Conservation (phyloP, 2,888 invertebrate genomes). For the Aphelenchoides bicaudatus region DNA sequence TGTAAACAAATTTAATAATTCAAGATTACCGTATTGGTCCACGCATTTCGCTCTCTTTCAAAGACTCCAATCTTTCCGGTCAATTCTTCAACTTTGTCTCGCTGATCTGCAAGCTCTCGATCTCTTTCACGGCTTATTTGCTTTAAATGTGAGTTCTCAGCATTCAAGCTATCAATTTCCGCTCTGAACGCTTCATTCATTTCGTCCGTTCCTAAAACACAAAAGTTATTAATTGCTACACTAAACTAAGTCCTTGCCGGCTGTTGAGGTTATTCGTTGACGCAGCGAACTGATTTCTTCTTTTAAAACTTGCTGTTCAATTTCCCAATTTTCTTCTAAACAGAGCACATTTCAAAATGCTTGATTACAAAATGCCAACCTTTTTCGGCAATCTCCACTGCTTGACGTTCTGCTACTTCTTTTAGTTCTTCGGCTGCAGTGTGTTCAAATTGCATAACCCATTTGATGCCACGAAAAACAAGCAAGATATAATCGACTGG, state of each 20-base stretch:
- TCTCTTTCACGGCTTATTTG: constrained; percentile 52
- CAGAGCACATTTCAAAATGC: too few species aligned
- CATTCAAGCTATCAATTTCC: constrained; percentile 55
- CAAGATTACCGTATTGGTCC: constrained; percentile 43
- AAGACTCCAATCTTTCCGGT: constrained; percentile 39
- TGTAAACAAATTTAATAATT: not conserved
- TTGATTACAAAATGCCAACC: too few species aligned
- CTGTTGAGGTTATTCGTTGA: constrained; percentile 46
- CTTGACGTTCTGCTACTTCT: constrained; percentile 53
- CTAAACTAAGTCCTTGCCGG: constrained; percentile 41
- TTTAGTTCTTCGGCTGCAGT: constrained; percentile 51
- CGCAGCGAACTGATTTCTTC: constrained; percentile 48
- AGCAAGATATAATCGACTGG: constrained; percentile 37
- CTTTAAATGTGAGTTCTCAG: constrained; percentile 54
- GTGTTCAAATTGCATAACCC: constrained; percentile 42
- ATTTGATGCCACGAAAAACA: constrained; percentile 41
- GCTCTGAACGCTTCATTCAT: constrained; percentile 43
- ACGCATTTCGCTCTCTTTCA: constrained; percentile 46
- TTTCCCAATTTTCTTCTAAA: constrained; percentile 57
- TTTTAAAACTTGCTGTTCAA: constrained; percentile 45
- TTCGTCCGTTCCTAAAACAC: constrained; percentile 37
- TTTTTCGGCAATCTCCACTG: constrained; percentile 47
- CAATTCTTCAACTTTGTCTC: constrained; percentile 50
- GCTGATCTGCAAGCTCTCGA: constrained; percentile 53
- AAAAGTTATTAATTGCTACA: constrained; percentile 54